Percentiles rank a stretch among this genome's conserved stretches.
Conservation (phyloP, 2,888 invertebrate genomes). For the Tanaodytes sp. region DNA sequence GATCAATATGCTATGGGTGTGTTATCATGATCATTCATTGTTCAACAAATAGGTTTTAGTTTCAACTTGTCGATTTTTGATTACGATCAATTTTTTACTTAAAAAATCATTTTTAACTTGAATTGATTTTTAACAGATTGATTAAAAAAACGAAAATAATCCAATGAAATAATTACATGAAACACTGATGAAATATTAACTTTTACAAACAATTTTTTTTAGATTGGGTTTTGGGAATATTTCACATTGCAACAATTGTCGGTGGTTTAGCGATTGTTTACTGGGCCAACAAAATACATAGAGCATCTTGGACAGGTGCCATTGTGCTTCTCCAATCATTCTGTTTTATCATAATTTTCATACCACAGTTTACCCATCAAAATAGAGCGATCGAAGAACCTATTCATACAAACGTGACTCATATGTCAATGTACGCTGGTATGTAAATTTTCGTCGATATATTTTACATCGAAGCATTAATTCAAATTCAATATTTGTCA, state of each 20-base stretch:
- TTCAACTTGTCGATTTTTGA: background rate
- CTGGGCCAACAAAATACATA: slow-evolving; percentile 77
- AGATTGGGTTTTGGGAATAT: slow-evolving; percentile 77
- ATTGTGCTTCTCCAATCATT: slow-evolving; percentile 75
- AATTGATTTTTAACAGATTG: too few species aligned
- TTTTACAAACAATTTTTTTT: too few species aligned
- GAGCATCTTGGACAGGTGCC: slow-evolving; percentile 77
- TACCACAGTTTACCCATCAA: slow-evolving; percentile 75
- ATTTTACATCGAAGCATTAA: background rate
- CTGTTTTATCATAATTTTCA: slow-evolving; percentile 74
- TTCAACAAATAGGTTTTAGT: too few species aligned
- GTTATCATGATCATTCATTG: too few species aligned
- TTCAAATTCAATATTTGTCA: background rate
- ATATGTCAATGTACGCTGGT: slow-evolving; percentile 66
- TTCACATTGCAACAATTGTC: slow-evolving; percentile 75
- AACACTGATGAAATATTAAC: too few species aligned
- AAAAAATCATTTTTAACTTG: too few species aligned
- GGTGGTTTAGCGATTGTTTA: slow-evolving; percentile 76
- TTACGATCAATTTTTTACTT: too few species aligned
- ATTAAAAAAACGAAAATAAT: too few species aligned
- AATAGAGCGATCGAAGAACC: slow-evolving; percentile 60
- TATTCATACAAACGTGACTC: slow-evolving; percentile 57
- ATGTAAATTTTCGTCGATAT: background rate
- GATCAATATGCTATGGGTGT: slow-evolving; percentile 66
- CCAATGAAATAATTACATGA: too few species aligned